These are phyloP conservation scores for Echinometra lucunter DNA, from an alignment of 53 echinoderm and acorn worm species.

Conservation along the genomic window DNA sequence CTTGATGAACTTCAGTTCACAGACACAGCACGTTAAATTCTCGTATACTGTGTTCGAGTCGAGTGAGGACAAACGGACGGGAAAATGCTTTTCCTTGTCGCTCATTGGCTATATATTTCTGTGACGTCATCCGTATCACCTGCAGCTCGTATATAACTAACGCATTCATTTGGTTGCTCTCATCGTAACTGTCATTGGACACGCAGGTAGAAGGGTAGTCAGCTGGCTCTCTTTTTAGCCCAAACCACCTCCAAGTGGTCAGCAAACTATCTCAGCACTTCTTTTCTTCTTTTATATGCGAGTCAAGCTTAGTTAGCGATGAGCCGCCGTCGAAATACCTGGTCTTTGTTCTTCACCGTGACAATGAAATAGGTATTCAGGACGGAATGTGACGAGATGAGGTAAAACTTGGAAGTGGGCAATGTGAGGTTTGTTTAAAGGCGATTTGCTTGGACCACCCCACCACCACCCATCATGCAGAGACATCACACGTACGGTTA, in stretches of 20 bases:
- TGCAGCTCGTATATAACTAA: slow-evolving; percentile 30
- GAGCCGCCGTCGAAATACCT: not conserved
- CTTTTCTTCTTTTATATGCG: not conserved
- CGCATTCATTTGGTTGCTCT: not conserved
- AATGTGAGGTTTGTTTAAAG: not conserved
- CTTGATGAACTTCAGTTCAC: not conserved
- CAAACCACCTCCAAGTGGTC: not conserved
- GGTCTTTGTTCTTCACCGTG: not conserved
- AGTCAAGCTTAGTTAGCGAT: not conserved
- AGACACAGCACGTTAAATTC: not conserved
- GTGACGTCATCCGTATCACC: slow-evolving; percentile 47
- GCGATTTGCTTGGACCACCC: not conserved
- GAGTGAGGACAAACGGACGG: not conserved
- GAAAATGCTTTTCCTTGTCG: not conserved
- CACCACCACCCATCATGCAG: slow-evolving; percentile 13
- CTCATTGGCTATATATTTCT: slow-evolving; percentile 15
- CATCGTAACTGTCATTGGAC: slow-evolving; percentile 41
- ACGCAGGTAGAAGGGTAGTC: slow-evolving; percentile 39
- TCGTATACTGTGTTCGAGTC: not conserved
- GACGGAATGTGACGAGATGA: not conserved
- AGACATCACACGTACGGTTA: slow-evolving; percentile 11
- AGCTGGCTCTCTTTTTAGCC: not conserved
- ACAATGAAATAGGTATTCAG: not conserved
- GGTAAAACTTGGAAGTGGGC: slow-evolving; percentile 13
- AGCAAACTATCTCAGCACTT: slow-evolving; percentile 1